phyloP scores from a whole-genome alignment of 2,888 invertebrate genomes.

The Drosophila paucipuncta region DNA sequence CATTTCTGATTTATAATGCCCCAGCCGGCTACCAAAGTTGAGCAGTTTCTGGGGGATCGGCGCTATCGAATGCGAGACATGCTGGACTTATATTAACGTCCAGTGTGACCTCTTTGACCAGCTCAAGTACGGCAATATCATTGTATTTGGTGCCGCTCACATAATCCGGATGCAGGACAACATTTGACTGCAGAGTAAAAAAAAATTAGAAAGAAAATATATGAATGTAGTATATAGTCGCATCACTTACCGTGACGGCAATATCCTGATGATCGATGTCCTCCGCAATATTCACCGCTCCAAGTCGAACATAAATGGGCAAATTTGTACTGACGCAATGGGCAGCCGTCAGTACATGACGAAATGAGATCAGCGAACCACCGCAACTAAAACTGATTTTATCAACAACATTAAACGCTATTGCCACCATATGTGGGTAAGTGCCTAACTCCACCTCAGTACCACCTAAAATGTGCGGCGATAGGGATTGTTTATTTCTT shows the following conservation, averaged over 20 bases:
- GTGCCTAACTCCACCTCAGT: constrained; percentile 66
- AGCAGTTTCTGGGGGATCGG: constrained; percentile 62
- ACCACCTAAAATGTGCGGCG: constrained; percentile 79
- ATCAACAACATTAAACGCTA: constrained; percentile 65
- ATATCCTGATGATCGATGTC: constrained; percentile 51
- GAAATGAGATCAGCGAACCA: constrained; percentile 77
- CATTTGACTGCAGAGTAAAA: constrained; percentile 52
- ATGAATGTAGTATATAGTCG: not conserved
- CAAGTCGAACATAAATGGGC: constrained; percentile 78
- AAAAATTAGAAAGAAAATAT: not conserved
- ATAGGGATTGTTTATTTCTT: constrained; percentile 23
- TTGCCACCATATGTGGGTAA: constrained; percentile 83
- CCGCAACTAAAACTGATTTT: constrained; percentile 71
- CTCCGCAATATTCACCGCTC: constrained; percentile 67
- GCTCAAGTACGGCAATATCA: constrained; percentile 78
- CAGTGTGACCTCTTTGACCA: constrained; percentile 50
- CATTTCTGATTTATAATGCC: constrained; percentile 74
- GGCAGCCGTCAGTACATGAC: constrained; percentile 81
- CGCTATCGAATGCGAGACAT: constrained; percentile 66
- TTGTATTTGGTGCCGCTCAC: constrained; percentile 69
- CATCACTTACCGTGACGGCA: constrained; percentile 60
- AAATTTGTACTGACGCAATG: constrained; percentile 72
- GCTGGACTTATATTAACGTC: constrained; percentile 61
- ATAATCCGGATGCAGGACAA: constrained; percentile 74
- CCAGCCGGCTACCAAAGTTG: constrained; percentile 81